Percentiles rank a stretch among this genome's conserved stretches.
These are phyloP conservation scores for Anabas testudineus DNA, from an alignment of 2,797 vertebrate genomes.

Conservation along the genomic window DNA sequence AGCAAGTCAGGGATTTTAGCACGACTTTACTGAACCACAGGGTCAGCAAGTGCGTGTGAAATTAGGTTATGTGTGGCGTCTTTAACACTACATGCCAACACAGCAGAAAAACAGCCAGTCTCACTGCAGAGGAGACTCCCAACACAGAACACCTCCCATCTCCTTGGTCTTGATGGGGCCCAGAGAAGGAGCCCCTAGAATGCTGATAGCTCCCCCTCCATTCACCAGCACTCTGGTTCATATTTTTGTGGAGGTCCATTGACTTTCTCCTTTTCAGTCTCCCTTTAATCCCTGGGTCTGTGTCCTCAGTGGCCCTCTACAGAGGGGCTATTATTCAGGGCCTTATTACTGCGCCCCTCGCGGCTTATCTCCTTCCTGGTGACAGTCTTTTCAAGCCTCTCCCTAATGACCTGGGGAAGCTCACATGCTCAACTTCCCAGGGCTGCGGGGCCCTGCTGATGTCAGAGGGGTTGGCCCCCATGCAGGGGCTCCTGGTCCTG, in stretches of 20 bases:
- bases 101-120: constrained; percentile 61
- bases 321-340: constrained; percentile 86
- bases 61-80: constrained; percentile 22
- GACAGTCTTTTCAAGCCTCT: constrained; percentile 90
- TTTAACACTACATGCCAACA: constrained; percentile 33
- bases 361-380: constrained; percentile 89
- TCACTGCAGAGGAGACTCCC: constrained; percentile 64
- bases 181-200: constrained; percentile 75
- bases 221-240: constrained; percentile 80
- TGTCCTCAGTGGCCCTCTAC: constrained; percentile 86
- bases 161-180: constrained; percentile 74
- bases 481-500: constrained; percentile 71
- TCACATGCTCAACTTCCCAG: constrained; percentile 89
- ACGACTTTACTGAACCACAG: constrained; percentile 44
- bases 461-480: constrained; percentile 82
- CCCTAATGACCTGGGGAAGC: constrained; percentile 89
- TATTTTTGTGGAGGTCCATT: constrained; percentile 87
- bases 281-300: constrained; percentile 87
- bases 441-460: constrained; percentile 83
- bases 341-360: constrained; percentile 85
- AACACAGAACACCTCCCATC: constrained; percentile 57
- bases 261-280: constrained; percentile 89
- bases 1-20: constrained; percentile 25
- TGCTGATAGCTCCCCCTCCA: constrained; percentile 81
- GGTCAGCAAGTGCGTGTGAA: constrained; percentile 51